Base-by-base conservation (phyloP, 1,140 invertebrate genomes). In the Camponotus pennsylvanicus region DNA sequence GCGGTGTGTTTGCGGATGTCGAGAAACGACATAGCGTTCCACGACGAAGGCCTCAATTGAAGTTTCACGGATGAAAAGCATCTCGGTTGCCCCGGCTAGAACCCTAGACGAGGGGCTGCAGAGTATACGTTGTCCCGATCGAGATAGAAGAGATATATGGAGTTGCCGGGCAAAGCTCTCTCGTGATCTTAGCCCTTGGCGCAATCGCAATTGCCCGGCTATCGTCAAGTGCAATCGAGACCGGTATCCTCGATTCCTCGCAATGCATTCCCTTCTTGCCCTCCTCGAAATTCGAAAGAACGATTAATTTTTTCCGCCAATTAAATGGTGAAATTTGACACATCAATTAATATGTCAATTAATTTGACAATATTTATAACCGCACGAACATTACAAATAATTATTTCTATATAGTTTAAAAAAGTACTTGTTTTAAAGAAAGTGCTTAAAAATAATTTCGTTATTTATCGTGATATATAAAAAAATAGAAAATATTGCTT, bases 81-180 rank as follows among this genome's bases (percentile, higher is more conserved):
- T 27, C 66, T 37, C 61, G 61, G 71, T 61, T 83, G n/a, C n/a
- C 40, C 37, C 15, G 79, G n/a, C 63, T 83, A 64, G 21, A 55
- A 83, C 13, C 34, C 57, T 84, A 84, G 84, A 86, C 84, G 76
- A 86, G 61, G 27, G 15, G 7, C 52, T 49, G 27, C 42, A 76
- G 80, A 76, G 70, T 84, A 84, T 61, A 84, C 70, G 80, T 70
- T 79, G 84, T 80, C 64, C 34, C 55, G 85, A 86, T 86, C 85
- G 67, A 86, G 85, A 86, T 86, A 86, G 67, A 86, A 82, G 77
- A 86, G 85, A 86, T 86, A 86, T 86, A 86, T 86, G 67, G 85
- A 80, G 64, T 64, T 71, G 66, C 55, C 85, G 57, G 67, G 82
- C 70, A 66, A 61, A 67, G 77, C 85, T 70, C 49, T 52, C 49